These are phyloP conservation scores for Pseudolaguvia tuberculata DNA, from an alignment of 2,113 vertebrate genomes.

Conservation along the genomic window DNA sequence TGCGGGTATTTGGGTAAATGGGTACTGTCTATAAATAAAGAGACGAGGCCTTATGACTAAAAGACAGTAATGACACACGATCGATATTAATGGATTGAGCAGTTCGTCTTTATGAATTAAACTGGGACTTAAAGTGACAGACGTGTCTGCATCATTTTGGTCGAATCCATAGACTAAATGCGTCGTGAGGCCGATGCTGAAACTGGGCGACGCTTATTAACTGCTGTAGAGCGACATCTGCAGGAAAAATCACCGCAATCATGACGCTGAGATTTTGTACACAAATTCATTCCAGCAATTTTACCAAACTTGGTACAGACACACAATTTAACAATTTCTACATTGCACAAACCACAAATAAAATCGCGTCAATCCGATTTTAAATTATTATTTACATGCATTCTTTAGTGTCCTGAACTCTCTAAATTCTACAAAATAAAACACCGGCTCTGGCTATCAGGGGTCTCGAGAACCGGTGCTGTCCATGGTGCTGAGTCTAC, in stretches of 20 bases:
- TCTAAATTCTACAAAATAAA: not conserved
- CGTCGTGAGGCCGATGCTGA: constrained; percentile 33
- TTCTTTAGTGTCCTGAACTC: not conserved
- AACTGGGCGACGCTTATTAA: constrained; percentile 13
- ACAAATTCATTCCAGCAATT: not conserved
- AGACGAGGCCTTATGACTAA: constrained; percentile 33
- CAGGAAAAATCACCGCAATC: constrained; percentile 26
- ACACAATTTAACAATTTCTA: constrained; percentile 12
- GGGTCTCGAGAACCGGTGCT: constrained; percentile 32
- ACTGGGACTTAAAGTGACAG: constrained; percentile 22
- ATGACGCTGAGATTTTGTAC: not conserved
- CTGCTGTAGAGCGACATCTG: constrained; percentile 51
- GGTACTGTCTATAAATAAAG: constrained; percentile 31
- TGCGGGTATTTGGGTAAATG: constrained; percentile 45
- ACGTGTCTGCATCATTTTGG: constrained; percentile 34
- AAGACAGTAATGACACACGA: not conserved
- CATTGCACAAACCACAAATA: not conserved
- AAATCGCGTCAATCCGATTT: not conserved
- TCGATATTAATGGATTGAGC: not conserved
- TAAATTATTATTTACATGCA: too few relatives aligned
- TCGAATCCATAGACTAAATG: constrained; percentile 34
- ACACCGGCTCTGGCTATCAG: not conserved
- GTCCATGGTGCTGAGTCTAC: constrained; percentile 62
- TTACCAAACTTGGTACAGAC: not conserved
- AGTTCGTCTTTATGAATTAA: not conserved